A percentile compares a stretch with the other conserved stretches of the same genome.
phyloP scores from a whole-genome alignment of 2,888 invertebrate genomes.

The Fissipunctia ypsillon region DNA sequence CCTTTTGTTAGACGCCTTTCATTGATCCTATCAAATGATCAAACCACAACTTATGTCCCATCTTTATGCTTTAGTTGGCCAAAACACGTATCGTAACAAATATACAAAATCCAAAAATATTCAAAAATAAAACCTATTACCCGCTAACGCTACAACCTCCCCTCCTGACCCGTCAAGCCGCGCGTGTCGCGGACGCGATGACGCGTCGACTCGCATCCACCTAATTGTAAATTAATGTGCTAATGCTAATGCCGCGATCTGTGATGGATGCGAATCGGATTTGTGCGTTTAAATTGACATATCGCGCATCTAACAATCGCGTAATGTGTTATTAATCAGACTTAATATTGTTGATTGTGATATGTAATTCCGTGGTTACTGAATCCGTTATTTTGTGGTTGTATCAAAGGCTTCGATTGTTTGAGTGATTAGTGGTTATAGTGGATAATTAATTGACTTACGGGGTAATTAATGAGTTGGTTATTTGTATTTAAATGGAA shows the following conservation, averaged over 20 bases:
- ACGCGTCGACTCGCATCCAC: conserved; percentile 62
- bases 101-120: not conserved
- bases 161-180: conserved; percentile 42
- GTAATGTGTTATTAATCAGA: conserved; percentile 60
- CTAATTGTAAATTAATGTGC: conserved; percentile 70
- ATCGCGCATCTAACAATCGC: conserved; percentile 53
- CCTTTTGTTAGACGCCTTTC: not conserved
- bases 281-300: conserved; percentile 66
- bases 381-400: conserved; percentile 45
- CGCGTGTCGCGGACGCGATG: conserved; percentile 65
- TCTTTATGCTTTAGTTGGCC: not conserved
- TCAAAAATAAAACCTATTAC: not conserved
- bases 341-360: conserved; percentile 41
- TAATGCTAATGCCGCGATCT: conserved; percentile 66
- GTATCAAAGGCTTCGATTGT: conserved; percentile 27
- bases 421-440: conserved; percentile 17
- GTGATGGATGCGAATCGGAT: conserved; percentile 71
- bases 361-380: conserved; percentile 19
- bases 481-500: conserved; percentile 13
- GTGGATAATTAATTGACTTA: conserved; percentile 6
- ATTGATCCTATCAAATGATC: not conserved
- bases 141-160: conserved; percentile 47
- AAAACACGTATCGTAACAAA: not conserved
- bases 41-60: not conserved
- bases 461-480: not conserved